Base-by-base conservation (phyloP, 2,113 vertebrate genomes). In the Stegostoma tigrinum region DNA sequence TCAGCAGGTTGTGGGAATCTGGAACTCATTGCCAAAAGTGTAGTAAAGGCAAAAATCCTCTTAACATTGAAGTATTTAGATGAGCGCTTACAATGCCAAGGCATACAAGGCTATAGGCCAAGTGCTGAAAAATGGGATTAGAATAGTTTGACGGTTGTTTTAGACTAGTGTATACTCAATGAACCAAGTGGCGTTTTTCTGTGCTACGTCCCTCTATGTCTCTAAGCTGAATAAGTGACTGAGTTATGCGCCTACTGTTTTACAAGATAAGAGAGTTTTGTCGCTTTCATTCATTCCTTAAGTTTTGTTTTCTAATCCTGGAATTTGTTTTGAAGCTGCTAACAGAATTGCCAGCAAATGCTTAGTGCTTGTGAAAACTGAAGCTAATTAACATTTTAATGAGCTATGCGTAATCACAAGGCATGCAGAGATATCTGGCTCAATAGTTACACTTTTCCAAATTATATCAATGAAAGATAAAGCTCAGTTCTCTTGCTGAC, bases 271-370 rank as follows among this genome's bases (percentile, higher is more conserved):
- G 64, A 27, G 64, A 70, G 70, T 70, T 42, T 70, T 3, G 45
- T 94, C 72, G 21, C 66, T 94, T 72, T 66, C 5, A 12, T 90
- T 27, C 61, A 24, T 90, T 27, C 61, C 52, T 61, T 55, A 19
- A 55, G 52, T 90, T 90, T 61, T 34, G 87, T 27, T 52, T 61
- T 4, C 10, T 15, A 61, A 90, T 15, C 52, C 48, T 61, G 87
- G 87, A 90, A 64, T 90, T 90, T 52, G 52, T 55, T 90, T 90
- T 90, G 87, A 64, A 61, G 55, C 87, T 90, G 87, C 52, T 61
- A 27, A 83, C 80, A 83, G 17, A 42, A 83, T 61, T 61, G 52
- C 30, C 30, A 61, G 52, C 87, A 61, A 48, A 61, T 55, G 30
- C 61, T 38, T 66, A 3, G 38, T 15, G 27, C 2, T 94, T 45